Percentiles rank a stretch among this genome's conserved stretches.
These are phyloP conservation scores for Meteorus cinctellus DNA, from an alignment of 2,888 invertebrate species.

Conservation along the genomic window DNA sequence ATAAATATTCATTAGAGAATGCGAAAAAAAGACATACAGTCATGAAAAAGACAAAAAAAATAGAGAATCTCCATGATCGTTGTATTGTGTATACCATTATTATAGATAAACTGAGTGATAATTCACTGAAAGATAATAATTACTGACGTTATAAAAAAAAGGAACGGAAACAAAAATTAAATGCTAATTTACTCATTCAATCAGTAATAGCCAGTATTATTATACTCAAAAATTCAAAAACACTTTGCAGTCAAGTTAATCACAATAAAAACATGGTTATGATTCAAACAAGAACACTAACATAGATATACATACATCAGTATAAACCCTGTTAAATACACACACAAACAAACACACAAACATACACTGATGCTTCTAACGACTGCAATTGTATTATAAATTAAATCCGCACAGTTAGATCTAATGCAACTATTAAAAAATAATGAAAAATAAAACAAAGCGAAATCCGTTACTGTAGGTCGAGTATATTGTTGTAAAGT, in stretches of 20 bases:
- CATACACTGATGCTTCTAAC: conserved; percentile 9
- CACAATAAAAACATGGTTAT: conserved; percentile 39
- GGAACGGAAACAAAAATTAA: conserved; percentile 44
- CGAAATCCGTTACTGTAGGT: conserved; percentile 37
- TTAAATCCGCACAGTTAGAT: conserved; percentile 61
- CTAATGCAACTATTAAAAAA: conserved; percentile 45
- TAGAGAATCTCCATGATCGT: conserved; percentile 50
- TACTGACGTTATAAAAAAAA: conserved; percentile 57
- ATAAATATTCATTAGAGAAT: conserved; percentile 26
- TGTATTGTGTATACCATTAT: conserved; percentile 52
- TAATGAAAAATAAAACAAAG: conserved; percentile 18
- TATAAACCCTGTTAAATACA: background rate
- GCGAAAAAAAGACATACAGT: conserved; percentile 37
- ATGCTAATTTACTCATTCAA: conserved; percentile 53
- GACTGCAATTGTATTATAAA: conserved; percentile 52
- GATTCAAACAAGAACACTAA: conserved; percentile 42
- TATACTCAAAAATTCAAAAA: conserved; percentile 52
- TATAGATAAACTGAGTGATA: conserved; percentile 48
- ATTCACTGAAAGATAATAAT: conserved; percentile 67
- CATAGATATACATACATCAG: conserved; percentile 18
- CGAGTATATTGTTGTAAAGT: conserved; percentile 52
- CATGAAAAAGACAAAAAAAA: conserved; percentile 16
- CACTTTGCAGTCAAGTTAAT: conserved; percentile 48
- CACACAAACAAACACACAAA: conserved; percentile 36
- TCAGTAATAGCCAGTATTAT: conserved; percentile 70